Base-by-base conservation (phyloP, 2,113 vertebrate species). In the Phalacrocorax brasilianus region DNA sequence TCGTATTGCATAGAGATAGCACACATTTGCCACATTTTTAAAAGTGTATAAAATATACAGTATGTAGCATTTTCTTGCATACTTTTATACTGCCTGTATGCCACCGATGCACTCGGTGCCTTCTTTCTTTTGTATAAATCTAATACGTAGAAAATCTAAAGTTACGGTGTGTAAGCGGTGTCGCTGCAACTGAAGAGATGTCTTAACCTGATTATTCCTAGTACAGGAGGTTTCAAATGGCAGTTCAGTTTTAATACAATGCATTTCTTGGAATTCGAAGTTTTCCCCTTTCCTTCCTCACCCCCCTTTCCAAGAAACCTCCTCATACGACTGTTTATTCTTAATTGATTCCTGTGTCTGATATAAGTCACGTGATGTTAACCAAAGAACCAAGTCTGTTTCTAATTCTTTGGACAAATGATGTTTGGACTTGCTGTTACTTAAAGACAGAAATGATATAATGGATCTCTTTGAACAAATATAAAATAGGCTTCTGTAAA, bases 101-200 rank as follows among this genome's bases (percentile, higher is more conserved):
- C 80, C 98, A 97, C 98, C 92, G 97, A 97, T 91, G 98, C 96
- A 97, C 97, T 98, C 92, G 98, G 98, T 98, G 98, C 98, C 98
- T 98, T 99, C 98, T 97, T 98, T 98, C 98, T 98, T 95, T 98
- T 98, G 82, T 97, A 98, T 94, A 94, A 97, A 94, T 94, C 79
- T 92, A 94, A 78, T 96, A 91, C 12, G 3, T 91, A 96, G 97
- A 97, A 91, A 97, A 98, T 91, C 88, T 97, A 85, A 95, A 98
- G 96, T 98, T 95, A 88, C 73, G 27, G 66, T 97, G 94, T 98
- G 96, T 98, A 96, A 97, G 94, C 95, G 85, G 95, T 93, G 94
- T 97, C 95, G 93, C 92, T 98, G 95, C 83, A 97, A 44, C 97
- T 94, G 98, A 97, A 98, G 97, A 98, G 93, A 94, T 97, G 96